Percentiles rank a stretch among this genome's conserved stretches.
Evolutionary conservation across 2,113 vertebrate species (phyloP).

Genomic region (Saimiri boliviensis): DNA sequence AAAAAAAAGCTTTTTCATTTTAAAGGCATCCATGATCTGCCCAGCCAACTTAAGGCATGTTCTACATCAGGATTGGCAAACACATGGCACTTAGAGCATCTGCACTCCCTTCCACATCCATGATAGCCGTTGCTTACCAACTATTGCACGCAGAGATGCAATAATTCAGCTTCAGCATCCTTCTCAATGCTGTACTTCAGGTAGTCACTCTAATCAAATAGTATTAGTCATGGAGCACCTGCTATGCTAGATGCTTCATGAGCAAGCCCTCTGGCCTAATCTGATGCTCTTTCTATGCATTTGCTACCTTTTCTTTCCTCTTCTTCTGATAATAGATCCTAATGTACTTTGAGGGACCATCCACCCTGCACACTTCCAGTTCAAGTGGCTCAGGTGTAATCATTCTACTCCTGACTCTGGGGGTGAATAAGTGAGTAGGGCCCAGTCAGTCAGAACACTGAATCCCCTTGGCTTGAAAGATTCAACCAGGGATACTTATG

Average conservation of each 20-base stretch:
- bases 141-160: neutral
- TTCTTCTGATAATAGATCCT: neutral
- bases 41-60: neutral
- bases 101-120: neutral
- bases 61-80: neutral
- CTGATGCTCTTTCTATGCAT: neutral
- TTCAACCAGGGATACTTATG: neutral
- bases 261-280: neutral
- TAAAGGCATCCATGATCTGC: neutral
- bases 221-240: neutral
- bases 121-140: neutral
- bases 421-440: no score
- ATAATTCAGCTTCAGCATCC: neutral
- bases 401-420: neutral
- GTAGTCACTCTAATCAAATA: neutral
- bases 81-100: no score
- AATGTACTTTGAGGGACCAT: neutral
- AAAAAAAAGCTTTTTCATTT: neutral
- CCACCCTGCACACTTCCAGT: neutral
- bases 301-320: neutral
- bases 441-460: neutral
- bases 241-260: neutral
- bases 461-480: neutral
- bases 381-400: neutral
- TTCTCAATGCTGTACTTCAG: neutral